phyloP scores from a whole-genome alignment of 1,140 invertebrate genomes.

The Bathynomus jamesi region DNA sequence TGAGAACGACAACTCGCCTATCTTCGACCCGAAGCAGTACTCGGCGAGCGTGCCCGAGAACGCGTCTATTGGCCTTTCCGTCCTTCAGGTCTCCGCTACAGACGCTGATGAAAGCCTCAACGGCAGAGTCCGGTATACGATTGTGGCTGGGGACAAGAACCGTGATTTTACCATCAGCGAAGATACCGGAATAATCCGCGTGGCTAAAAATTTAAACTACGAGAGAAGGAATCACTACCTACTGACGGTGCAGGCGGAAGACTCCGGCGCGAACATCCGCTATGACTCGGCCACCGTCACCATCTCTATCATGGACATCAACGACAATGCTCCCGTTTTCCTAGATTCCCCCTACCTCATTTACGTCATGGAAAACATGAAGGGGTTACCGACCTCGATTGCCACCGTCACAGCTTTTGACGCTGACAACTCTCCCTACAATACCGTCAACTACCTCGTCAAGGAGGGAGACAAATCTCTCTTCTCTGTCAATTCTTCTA shows the following conservation, averaged over 20 bases:
- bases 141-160: constrained; percentile 80
- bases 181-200: constrained; percentile 76
- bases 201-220: constrained; percentile 84
- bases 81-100: constrained; percentile 81
- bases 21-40: constrained; percentile 81
- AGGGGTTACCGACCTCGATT: constrained; percentile 60
- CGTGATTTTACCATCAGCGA: constrained; percentile 82
- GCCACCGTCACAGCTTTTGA: constrained; percentile 71
- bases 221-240: constrained; percentile 76
- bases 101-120: constrained; percentile 84
- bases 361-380: constrained; percentile 78
- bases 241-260: constrained; percentile 76
- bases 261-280: constrained; percentile 56
- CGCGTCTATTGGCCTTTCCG: constrained; percentile 81
- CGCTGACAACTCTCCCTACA: constrained; percentile 81
- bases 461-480: constrained; percentile 83
- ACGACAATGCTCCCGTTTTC: constrained; percentile 90
- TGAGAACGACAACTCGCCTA: constrained; percentile 88
- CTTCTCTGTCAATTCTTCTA: constrained; percentile 72
- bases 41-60: constrained; percentile 82
- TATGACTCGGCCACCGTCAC: constrained; percentile 58
- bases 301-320: constrained; percentile 73
- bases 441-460: constrained; percentile 80
- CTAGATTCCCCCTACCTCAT: constrained; percentile 81
- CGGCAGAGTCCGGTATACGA: constrained; percentile 76